A percentile compares a stretch with the other conserved stretches of the same genome.
phyloP scores from a whole-genome alignment of 2,888 invertebrate genomes.

The Muschampia plurimacula region DNA sequence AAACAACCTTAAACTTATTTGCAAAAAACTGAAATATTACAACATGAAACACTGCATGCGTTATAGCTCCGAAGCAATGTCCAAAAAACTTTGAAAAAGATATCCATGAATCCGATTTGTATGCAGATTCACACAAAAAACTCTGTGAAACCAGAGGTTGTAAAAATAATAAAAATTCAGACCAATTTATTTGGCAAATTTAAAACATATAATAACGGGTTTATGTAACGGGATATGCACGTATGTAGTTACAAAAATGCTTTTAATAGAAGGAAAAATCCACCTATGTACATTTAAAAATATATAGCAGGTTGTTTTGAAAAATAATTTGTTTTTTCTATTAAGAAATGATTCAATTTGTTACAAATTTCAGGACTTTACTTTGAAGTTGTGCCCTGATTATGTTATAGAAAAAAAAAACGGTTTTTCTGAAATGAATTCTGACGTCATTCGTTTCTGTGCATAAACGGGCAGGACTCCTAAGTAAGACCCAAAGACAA shows the following conservation, averaged over 20 bases:
- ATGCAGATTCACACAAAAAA: slow-evolving; percentile 1
- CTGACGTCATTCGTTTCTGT: no score
- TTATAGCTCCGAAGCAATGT: neutral
- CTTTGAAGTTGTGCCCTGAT: no score
- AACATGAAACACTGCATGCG: neutral
- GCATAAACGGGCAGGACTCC: no score
- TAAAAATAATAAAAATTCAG: neutral
- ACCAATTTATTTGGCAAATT: neutral
- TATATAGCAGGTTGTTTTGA: no score
- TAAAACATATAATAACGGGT: neutral
- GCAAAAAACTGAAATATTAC: neutral
- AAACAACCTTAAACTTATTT: neutral
- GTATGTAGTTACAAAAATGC: neutral
- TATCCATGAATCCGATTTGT: neutral
- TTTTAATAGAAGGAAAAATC: no score
- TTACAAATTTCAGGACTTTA: no score
- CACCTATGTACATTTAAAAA: no score
- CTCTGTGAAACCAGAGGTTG: neutral
- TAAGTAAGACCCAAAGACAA: no score
- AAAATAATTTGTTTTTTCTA: no score
- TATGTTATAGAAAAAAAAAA: no score
- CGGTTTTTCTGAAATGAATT: no score
- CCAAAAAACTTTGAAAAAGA: neutral
- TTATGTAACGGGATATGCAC: neutral
- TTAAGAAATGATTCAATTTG: no score